These are phyloP conservation scores for Sisyra terminalis DNA, from an alignment of 2,888 invertebrate species.

Conservation along the genomic window DNA sequence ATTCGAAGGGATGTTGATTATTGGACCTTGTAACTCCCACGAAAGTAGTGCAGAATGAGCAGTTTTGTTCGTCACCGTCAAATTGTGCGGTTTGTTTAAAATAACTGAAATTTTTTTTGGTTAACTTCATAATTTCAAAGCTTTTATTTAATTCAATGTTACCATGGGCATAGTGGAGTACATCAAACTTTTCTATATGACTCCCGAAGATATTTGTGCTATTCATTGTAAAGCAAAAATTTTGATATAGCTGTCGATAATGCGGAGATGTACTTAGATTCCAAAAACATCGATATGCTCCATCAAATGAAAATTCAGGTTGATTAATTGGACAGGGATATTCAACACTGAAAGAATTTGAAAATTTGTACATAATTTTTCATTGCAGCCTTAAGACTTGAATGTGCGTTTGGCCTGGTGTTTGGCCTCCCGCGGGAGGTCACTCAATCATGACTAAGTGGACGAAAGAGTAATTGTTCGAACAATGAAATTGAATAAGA, in stretches of 20 bases:
- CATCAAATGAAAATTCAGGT: slow-evolving; percentile 14
- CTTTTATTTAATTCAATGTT: slow-evolving; percentile 13
- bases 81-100: slow-evolving; percentile 30
- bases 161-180: slow-evolving; percentile 40
- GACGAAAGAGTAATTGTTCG: too few species aligned
- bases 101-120: slow-evolving; percentile 22
- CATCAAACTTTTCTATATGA: slow-evolving; percentile 29
- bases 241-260: slow-evolving; percentile 33
- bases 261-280: slow-evolving; percentile 29
- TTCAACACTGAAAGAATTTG: slow-evolving; percentile 9
- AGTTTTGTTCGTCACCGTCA: slow-evolving; percentile 28
- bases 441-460: too few species aligned
- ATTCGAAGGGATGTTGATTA: slow-evolving; percentile 33
- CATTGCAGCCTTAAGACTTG: too few species aligned
- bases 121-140: slow-evolving; percentile 1
- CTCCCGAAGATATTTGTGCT: slow-evolving; percentile 44
- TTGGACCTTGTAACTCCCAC: slow-evolving; percentile 30
- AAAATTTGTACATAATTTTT: too few species aligned
- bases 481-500: too few species aligned
- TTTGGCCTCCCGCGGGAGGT: too few species aligned
- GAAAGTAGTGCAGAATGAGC: slow-evolving; percentile 27
- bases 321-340: slow-evolving; percentile 17
- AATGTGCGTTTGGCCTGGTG: too few species aligned
- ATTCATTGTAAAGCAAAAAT: slow-evolving; percentile 40
- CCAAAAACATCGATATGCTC: slow-evolving; percentile 27